phyloP scores from a whole-genome alignment of 2,113 vertebrate genomes.

The Nerophis lumbriciformis region DNA sequence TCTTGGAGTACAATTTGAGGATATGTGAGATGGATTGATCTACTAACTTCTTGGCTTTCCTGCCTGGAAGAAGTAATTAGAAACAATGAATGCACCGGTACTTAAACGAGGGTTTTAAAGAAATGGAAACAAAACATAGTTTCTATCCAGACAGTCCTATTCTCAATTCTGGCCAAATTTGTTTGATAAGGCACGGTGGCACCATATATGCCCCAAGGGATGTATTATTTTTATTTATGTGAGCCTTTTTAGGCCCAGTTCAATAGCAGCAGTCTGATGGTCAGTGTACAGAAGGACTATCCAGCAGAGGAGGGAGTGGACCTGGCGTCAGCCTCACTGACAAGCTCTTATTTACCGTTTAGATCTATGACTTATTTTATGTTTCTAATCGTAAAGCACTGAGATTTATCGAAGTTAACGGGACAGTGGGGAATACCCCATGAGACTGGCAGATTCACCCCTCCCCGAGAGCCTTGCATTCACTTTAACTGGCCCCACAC shows the following conservation, averaged over 20 bases:
- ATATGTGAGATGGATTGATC: slow-evolving; percentile 67
- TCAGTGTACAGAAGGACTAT: slow-evolving; percentile 50
- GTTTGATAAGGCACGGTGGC: slow-evolving; percentile 56
- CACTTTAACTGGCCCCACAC: slow-evolving; percentile 37
- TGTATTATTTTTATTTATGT: slow-evolving; percentile 68
- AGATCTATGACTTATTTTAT: slow-evolving; percentile 77
- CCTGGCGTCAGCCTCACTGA: slow-evolving; percentile 68
- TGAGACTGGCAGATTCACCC: slow-evolving; percentile 60
- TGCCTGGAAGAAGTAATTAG: slow-evolving; percentile 46
- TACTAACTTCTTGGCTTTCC: slow-evolving; percentile 57
- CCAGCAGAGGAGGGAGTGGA: slow-evolving; percentile 49
- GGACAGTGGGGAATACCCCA: slow-evolving; percentile 67
- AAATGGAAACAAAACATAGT: slow-evolving; percentile 19
- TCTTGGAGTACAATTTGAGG: slow-evolving; percentile 57
- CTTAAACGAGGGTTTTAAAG: slow-evolving; percentile 29
- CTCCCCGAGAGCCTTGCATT: slow-evolving; percentile 27
- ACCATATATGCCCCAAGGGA: slow-evolving; percentile 48
- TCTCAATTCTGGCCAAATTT: slow-evolving; percentile 35
- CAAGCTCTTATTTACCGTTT: slow-evolving; percentile 76
- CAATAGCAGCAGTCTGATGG: slow-evolving; percentile 65
- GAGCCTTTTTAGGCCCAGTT: slow-evolving; percentile 63
- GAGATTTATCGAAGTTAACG: slow-evolving; percentile 73
- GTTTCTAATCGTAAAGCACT: slow-evolving; percentile 76
- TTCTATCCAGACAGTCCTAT: slow-evolving; percentile 17
- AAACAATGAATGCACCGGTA: slow-evolving; percentile 16